Conservation (phyloP, 2,888 invertebrate genomes). For the Bembecia ichneumoniformis region DNA sequence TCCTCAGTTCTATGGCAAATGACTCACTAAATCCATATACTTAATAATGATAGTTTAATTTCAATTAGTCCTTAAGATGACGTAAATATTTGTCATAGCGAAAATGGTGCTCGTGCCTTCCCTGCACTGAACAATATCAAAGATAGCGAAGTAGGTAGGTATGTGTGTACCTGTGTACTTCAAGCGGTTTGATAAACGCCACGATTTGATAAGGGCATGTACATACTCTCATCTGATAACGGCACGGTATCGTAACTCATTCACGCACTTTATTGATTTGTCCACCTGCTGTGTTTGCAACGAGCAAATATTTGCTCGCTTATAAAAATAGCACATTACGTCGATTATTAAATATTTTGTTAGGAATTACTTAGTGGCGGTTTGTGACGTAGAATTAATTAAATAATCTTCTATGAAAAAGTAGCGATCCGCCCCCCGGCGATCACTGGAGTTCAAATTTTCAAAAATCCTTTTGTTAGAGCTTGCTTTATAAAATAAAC, state of each 20-base stretch:
- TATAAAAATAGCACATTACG: neutral
- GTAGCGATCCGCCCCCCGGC: too few relatives aligned
- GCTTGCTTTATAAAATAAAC: too few relatives aligned
- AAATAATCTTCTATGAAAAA: too few relatives aligned
- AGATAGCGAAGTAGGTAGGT: slow-evolving; percentile 11
- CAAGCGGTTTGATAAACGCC: slow-evolving; percentile 35
- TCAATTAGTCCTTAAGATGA: too few relatives aligned
- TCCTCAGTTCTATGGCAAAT: too few relatives aligned
- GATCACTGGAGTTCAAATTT: too few relatives aligned
- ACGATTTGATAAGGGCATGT: slow-evolving; percentile 41
- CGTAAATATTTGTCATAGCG: slow-evolving; percentile 1
- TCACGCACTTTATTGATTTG: slow-evolving; percentile 50
- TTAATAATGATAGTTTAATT: too few relatives aligned
- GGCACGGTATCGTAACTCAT: slow-evolving; percentile 26
- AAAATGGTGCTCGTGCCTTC: slow-evolving; percentile 27
- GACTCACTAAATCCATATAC: too few relatives aligned
- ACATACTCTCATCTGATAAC: slow-evolving; percentile 33
- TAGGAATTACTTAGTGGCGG: neutral
- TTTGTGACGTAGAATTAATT: too few relatives aligned
- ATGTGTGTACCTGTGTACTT: too few relatives aligned
- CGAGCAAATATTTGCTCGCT: slow-evolving; percentile 26
- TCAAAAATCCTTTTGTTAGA: too few relatives aligned
- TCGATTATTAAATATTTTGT: neutral
- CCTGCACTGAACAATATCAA: slow-evolving; percentile 29
- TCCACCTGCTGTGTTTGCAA: slow-evolving; percentile 38